These are phyloP conservation scores for Acleris literana DNA, from an alignment of 2,888 invertebrate species.

Conservation along the genomic window DNA sequence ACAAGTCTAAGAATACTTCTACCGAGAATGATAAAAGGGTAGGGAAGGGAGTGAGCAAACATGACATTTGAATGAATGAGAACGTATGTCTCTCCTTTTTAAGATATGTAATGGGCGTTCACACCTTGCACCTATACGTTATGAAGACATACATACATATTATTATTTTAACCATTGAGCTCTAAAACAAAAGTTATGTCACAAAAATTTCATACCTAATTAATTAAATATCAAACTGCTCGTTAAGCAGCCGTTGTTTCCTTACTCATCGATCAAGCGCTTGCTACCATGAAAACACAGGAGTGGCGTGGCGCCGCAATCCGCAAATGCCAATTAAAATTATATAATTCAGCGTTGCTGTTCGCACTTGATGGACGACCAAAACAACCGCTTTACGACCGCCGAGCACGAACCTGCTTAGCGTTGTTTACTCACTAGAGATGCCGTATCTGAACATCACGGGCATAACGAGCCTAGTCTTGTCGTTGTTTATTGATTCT, in stretches of 20 bases:
- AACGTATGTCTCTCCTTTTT: no score
- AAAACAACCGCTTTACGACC: constrained; percentile 61
- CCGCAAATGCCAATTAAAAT: constrained; percentile 61
- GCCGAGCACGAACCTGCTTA: constrained; percentile 47
- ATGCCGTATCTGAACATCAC: constrained; percentile 37
- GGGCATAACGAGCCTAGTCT: background rate
- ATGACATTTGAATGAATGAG: no score
- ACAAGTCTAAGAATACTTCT: no score
- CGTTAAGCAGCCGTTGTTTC: background rate
- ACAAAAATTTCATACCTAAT: constrained; percentile 24
- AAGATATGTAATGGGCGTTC: no score
- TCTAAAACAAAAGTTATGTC: no score
- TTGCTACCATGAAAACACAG: constrained; percentile 36
- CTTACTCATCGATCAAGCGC: constrained; percentile 14
- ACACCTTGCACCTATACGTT: no score
- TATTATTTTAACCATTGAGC: no score
- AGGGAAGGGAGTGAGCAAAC: no score
- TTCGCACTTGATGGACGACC: constrained; percentile 54
- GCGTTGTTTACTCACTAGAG: constrained; percentile 41
- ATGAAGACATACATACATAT: no score
- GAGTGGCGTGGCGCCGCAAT: constrained; percentile 43
- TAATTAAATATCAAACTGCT: constrained; percentile 7
- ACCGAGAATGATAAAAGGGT: no score
- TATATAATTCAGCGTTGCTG: constrained; percentile 55
- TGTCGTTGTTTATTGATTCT: background rate